These are phyloP conservation scores for Neoitamus cyanurus DNA, from an alignment of 2,888 invertebrate species.

Conservation along the genomic window DNA sequence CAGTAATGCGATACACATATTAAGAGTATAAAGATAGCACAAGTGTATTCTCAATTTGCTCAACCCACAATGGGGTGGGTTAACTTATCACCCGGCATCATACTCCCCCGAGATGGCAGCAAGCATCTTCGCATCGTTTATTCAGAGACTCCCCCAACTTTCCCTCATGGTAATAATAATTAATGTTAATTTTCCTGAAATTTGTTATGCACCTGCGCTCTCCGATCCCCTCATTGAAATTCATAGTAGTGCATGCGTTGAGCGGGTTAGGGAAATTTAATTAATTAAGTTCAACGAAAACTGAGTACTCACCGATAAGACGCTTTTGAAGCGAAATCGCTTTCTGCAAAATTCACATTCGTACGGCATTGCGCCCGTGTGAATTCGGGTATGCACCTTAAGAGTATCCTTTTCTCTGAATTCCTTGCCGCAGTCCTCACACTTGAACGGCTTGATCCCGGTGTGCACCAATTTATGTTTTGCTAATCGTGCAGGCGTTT, in stretches of 20 bases:
- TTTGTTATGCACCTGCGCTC: background rate
- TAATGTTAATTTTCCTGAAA: background rate
- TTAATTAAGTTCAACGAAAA: background rate
- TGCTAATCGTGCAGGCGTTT: conserved; percentile 56
- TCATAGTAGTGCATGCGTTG: background rate
- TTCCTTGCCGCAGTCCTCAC: conserved; percentile 71
- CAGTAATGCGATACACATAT: too few species aligned
- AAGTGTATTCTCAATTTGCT: background rate
- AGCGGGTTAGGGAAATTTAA: background rate
- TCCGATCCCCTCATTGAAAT: background rate
- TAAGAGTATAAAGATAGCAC: background rate
- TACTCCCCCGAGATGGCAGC: background rate
- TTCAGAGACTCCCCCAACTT: background rate
- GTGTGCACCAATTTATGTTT: conserved; percentile 71
- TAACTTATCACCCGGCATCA: background rate
- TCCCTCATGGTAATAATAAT: background rate
- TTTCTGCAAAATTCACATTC: conserved; percentile 81
- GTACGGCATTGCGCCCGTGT: conserved; percentile 83
- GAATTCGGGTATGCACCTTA: conserved; percentile 79
- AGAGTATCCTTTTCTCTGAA: conserved; percentile 78
- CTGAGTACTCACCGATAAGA: conserved; percentile 70
- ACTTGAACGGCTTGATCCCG: conserved; percentile 72
- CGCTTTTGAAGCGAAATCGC: conserved; percentile 80
- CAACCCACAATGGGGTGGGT: background rate
- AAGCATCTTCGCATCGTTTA: background rate